Percentiles rank a stretch among this genome's conserved stretches.
Conservation (phyloP, 2,113 vertebrate genomes). For the Vulpes vulpes region DNA sequence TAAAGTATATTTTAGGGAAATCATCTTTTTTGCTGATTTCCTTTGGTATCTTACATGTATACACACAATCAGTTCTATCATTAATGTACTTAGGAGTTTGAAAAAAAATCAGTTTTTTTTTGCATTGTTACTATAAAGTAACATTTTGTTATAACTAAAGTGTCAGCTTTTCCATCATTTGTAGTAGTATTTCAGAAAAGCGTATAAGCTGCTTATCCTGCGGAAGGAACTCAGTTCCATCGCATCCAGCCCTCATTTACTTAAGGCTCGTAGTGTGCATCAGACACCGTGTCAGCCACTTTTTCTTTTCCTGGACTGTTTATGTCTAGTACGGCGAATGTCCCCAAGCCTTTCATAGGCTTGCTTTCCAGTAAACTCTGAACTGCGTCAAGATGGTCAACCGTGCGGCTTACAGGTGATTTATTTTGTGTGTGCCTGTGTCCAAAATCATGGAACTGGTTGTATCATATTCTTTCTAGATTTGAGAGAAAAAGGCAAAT, state of each 20-base stretch:
- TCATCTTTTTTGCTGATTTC: constrained; percentile 17
- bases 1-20: constrained; percentile 23
- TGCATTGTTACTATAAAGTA: neutral
- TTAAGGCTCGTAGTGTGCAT: neutral
- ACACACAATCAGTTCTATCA: neutral
- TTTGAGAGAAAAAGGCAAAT: neutral
- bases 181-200: neutral
- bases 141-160: neutral
- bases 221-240: neutral
- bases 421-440: neutral
- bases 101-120: neutral
- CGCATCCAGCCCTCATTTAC: neutral
- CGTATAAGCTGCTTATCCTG: neutral
- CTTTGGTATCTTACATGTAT: neutral
- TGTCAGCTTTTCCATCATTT: neutral
- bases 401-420: neutral
- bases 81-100: neutral
- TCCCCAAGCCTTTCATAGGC: neutral
- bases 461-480: neutral
- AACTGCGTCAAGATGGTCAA: neutral
- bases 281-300: neutral
- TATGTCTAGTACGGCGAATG: fast-evolving
- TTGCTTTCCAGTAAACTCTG: neutral
- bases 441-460: neutral
- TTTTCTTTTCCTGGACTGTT: neutral